A percentile compares a stretch with the other conserved stretches of the same genome.
Conservation (phyloP, 2,888 invertebrate species). For the Operophtera brumata region DNA sequence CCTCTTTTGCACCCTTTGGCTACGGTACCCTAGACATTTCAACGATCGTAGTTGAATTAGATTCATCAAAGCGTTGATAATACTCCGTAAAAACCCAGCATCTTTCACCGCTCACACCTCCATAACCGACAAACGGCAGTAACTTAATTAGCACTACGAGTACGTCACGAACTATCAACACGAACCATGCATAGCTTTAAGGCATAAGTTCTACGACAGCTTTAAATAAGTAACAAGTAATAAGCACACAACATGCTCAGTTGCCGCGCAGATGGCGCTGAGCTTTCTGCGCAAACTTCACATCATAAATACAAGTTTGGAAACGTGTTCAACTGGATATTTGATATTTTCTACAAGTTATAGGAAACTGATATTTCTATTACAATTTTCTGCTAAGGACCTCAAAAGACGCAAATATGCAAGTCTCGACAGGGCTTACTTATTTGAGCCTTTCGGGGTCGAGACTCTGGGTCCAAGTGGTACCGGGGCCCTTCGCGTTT, state of each 20-base stretch:
- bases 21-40: no score
- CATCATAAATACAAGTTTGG: constrained; percentile 46
- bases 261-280: constrained; percentile 35
- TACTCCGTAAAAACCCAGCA: no score
- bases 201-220: constrained; percentile 4
- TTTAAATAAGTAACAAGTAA: constrained; percentile 10
- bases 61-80: no score
- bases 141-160: constrained; percentile 10
- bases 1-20: no score
- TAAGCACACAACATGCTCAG: constrained; percentile 14
- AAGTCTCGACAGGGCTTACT: no score
- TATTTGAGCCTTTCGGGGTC: no score
- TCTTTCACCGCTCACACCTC: no score
- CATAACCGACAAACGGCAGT: not conserved
- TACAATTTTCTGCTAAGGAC: constrained; percentile 16
- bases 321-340: constrained; percentile 27
- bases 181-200: constrained; percentile 9
- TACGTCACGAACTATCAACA: constrained; percentile 3
- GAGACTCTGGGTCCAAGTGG: no score
- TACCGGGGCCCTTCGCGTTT: no score
- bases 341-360: constrained; percentile 23
- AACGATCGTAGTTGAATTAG: no score
- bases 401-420: no score
- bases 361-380: constrained; percentile 19
- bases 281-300: constrained; percentile 44